A percentile compares a stretch with the other conserved stretches of the same genome.
Evolutionary conservation across 1,140 invertebrate species (phyloP).

Genomic region (Trachymyrmex septentrionalis): DNA sequence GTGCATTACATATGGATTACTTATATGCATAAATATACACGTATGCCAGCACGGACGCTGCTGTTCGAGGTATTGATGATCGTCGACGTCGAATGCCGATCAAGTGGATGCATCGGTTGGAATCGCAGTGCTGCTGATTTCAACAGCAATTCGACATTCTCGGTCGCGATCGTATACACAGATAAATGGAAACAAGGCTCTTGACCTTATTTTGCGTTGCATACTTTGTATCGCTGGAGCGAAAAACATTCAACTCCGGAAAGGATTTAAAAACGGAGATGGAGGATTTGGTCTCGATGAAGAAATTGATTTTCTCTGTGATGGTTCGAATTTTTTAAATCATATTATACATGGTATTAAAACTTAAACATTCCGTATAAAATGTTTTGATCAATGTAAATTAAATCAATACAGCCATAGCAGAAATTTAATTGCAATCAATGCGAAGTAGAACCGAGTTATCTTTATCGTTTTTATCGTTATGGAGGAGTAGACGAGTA

Average conservation of each 20-base stretch:
- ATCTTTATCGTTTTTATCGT: background rate
- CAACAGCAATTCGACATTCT: conserved; percentile 62
- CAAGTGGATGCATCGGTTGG: conserved; percentile 74
- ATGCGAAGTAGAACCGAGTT: background rate
- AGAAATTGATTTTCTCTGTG: background rate
- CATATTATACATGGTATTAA: background rate
- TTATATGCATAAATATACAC: conserved; percentile 6
- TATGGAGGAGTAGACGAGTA: background rate
- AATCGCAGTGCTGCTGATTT: conserved; percentile 67
- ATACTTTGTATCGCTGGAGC: background rate
- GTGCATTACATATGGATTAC: conserved; percentile 30
- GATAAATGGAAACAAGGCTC: conserved; percentile 55
- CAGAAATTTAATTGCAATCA: background rate
- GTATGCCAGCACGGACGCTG: conserved; percentile 12
- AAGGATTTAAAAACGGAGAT: background rate
- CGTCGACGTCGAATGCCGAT: conserved; percentile 69
- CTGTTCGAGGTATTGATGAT: conserved; percentile 69
- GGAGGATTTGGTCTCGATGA: background rate
- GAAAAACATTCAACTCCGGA: background rate
- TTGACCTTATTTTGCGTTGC: conserved; percentile 63
- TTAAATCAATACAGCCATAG: background rate
- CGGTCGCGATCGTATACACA: conserved; percentile 50
- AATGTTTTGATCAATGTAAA: conserved; percentile 5
- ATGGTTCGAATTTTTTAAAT: background rate
- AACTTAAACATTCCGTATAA: background rate